phyloP scores from a whole-genome alignment of 1,140 invertebrate species.

The Orchestia grillus region DNA sequence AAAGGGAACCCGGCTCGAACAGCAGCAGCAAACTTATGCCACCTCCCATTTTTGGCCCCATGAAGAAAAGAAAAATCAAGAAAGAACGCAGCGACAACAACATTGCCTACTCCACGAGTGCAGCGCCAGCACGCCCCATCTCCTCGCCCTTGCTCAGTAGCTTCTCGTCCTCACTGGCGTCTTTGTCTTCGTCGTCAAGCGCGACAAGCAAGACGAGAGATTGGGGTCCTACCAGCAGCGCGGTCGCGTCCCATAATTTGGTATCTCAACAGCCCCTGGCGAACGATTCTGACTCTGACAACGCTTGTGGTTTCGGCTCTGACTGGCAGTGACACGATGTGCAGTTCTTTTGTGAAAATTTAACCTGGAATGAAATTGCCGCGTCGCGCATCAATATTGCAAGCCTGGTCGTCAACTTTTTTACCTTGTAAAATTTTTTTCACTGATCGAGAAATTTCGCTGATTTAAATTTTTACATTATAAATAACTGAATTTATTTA shows the following conservation, averaged over 20 bases:
- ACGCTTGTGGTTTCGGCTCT: conserved; percentile 84
- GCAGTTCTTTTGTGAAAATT: background rate
- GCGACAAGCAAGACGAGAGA: conserved; percentile 59
- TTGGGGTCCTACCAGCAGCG: conserved; percentile 64
- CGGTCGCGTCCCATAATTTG: conserved; percentile 70
- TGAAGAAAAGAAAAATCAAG: conserved; percentile 78
- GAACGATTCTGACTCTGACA: conserved; percentile 78
- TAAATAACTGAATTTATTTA: background rate
- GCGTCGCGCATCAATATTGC: background rate
- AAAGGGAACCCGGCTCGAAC: background rate
- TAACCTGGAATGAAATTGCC: background rate
- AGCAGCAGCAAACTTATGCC: conserved; percentile 75
- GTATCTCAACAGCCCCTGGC: conserved; percentile 72
- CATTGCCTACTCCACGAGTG: conserved; percentile 23
- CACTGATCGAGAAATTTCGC: background rate
- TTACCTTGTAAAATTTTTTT: background rate
- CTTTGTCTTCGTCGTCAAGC: conserved; percentile 4
- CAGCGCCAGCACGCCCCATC: conserved; percentile 18
- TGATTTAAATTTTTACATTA: background rate
- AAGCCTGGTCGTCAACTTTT: background rate
- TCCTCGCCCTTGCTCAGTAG: conserved; percentile 58
- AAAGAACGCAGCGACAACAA: conserved; percentile 62
- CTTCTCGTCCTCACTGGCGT: background rate
- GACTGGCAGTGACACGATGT: conserved; percentile 75
- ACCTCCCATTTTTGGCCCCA: conserved; percentile 78